phyloP scores from a whole-genome alignment of 2,888 invertebrate species.

The Lepidochrysops patricia region DNA sequence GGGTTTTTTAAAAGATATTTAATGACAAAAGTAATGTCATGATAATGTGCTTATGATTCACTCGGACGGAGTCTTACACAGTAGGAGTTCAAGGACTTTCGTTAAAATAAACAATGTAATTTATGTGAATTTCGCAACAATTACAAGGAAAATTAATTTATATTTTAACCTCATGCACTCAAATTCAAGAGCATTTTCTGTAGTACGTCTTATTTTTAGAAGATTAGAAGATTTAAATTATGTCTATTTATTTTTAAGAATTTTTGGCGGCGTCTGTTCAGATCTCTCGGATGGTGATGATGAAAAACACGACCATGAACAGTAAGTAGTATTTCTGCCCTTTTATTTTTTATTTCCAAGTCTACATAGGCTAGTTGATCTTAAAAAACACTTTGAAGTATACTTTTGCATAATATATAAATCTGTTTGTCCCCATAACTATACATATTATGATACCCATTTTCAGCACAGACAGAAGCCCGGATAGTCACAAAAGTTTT shows the following conservation, averaged over 20 bases:
- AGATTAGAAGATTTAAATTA: no score
- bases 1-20: not conserved
- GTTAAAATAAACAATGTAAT: not conserved
- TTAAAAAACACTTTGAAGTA: not conserved
- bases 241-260: slow-evolving; percentile 34
- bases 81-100: not conserved
- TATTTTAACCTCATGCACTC: not conserved
- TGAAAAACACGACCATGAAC: slow-evolving; percentile 30
- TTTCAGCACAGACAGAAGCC: slow-evolving; percentile 7
- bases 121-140: not conserved
- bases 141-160: not conserved
- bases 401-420: not conserved
- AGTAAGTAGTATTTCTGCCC: slow-evolving; percentile 29
- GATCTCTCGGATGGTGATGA: slow-evolving; percentile 59
- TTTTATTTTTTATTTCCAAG: slow-evolving; percentile 10
- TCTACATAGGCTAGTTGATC: no score
- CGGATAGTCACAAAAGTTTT: slow-evolving; percentile 22
- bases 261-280: slow-evolving; percentile 52
- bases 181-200: not conserved
- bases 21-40: not conserved
- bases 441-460: no score
- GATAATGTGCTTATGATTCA: not conserved
- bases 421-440: no score
- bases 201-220: no score
- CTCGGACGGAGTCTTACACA: not conserved